phyloP scores from a whole-genome alignment of 92 coral and sea anemone genomes.

The Phenganax stokvisi region DNA sequence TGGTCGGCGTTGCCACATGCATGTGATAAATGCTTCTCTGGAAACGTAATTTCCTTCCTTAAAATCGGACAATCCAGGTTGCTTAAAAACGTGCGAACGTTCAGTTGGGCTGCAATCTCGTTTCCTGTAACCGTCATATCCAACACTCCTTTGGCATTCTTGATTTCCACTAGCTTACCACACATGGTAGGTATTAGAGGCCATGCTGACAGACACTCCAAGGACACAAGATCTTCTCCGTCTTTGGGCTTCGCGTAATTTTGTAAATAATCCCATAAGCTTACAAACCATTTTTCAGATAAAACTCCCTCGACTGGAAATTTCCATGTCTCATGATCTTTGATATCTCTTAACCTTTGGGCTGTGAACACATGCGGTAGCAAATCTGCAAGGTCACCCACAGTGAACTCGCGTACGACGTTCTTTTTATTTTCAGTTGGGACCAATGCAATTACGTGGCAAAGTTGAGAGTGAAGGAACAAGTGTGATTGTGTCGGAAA shows the following conservation, averaged over 20 bases:
- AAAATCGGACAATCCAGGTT: constrained; percentile 70
- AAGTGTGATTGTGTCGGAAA: constrained; percentile 65
- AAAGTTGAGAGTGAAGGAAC: constrained; percentile 65
- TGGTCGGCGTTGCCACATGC: not conserved
- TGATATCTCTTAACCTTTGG: constrained; percentile 56
- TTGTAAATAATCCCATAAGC: constrained; percentile 58
- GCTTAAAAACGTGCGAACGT: constrained; percentile 48
- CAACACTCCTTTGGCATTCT: constrained; percentile 72
- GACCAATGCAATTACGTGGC: constrained; percentile 43
- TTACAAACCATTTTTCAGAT: constrained; percentile 70
- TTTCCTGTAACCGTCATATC: constrained; percentile 52
- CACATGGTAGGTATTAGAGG: constrained; percentile 76
- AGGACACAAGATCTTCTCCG: constrained; percentile 57
- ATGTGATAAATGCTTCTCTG: not conserved
- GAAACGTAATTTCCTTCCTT: constrained; percentile 49
- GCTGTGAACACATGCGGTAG: constrained; percentile 56
- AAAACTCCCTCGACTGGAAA: constrained; percentile 48
- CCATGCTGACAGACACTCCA: constrained; percentile 79
- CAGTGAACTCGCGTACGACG: constrained; percentile 71
- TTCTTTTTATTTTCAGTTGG: constrained; percentile 40
- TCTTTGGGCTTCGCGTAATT: constrained; percentile 54
- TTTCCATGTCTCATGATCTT: constrained; percentile 69
- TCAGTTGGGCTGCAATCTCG: constrained; percentile 51
- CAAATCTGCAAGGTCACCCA: constrained; percentile 57
- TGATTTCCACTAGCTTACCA: constrained; percentile 64